A percentile compares a stretch with the other conserved stretches of the same genome.
phyloP scores from a whole-genome alignment of 2,888 invertebrate species.

The Amiota communis region DNA sequence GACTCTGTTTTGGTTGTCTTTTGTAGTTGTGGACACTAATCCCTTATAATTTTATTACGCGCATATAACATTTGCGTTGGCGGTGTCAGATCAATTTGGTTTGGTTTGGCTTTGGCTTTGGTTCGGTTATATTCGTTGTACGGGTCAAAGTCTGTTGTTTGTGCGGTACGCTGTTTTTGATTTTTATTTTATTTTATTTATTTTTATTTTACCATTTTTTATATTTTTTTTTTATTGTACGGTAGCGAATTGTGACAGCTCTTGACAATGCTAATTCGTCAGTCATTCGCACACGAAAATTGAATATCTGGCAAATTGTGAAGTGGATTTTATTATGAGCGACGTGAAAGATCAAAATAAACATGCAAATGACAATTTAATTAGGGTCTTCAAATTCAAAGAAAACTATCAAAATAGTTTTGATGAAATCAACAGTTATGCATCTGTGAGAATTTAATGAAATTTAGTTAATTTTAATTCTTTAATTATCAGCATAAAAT shows the following conservation, averaged over 20 bases:
- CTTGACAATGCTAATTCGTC: conserved; percentile 57
- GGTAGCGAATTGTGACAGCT: conserved; percentile 60
- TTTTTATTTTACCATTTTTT: background rate
- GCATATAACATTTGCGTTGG: conserved; percentile 33
- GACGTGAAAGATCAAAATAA: conserved; percentile 9
- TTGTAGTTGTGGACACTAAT: conserved; percentile 56
- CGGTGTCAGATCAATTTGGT: conserved; percentile 44
- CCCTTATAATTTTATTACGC: conserved; percentile 63
- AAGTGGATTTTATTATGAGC: background rate
- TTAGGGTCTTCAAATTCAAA: background rate
- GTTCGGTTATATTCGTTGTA: background rate
- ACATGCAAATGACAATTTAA: conserved; percentile 26
- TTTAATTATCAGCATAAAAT: too few relatives aligned
- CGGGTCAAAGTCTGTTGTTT: background rate
- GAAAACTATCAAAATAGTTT: background rate
- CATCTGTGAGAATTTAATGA: too few relatives aligned
- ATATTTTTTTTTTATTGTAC: conserved; percentile 14
- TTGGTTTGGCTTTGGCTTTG: conserved; percentile 10
- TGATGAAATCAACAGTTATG: background rate
- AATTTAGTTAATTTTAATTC: too few relatives aligned
- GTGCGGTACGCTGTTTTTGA: background rate
- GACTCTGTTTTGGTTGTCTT: conserved; percentile 41
- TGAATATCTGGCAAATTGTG: conserved; percentile 21
- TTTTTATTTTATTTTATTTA: background rate
- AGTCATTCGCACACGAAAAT: conserved; percentile 17